Base-by-base conservation (phyloP, 2,888 invertebrate genomes). In the Hetaerina titia region DNA sequence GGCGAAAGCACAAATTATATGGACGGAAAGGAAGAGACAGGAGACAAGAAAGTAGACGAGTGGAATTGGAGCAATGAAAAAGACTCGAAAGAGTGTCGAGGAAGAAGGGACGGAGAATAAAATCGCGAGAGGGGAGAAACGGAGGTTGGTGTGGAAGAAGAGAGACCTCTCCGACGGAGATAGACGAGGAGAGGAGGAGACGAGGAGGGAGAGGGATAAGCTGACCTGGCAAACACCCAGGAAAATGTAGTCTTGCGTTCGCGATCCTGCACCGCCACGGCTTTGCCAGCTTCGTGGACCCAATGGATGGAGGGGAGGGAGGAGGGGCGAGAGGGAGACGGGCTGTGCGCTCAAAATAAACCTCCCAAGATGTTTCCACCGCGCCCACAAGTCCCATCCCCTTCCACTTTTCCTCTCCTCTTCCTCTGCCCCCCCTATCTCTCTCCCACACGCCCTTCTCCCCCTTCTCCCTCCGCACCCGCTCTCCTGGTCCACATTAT, bases 281-380 rank as follows among this genome's bases (percentile, higher is more conserved):
- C n/a, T 90, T 90, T 90, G 69, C 56, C 92, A 92, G 69, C 92
- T 64, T 11, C 2, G 69, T 94, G 94, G 94, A 69, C 45, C 88
- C 88, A 63, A 13, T 11, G 81, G 87, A 19, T 58, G 60, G 87
- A 87, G 22, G 94, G 31, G 94, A 58, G 15, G 9, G 87, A 45
- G 45, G 31, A 45, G 45, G 13, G 88, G 88, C 15, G 88, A 88
- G 88, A 13, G 58, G 90, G 60, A 60, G 90, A 63, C 25, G 45
- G 69, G 92, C 92, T 92, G 56, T n/a, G 92, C n/a, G 69, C 92
- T 60, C 92, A 69, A 92, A 92, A 92, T 92, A 92, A 92, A 90
- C 64, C 25, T n/a, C 90, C 69, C 90, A 69, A 64, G 92, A 64
- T 74, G 92, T 92, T 92, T n/a, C 69, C 31, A 56, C 74, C 92